These are phyloP conservation scores for Muscicapa striata DNA, from an alignment of 2,797 vertebrate genomes.

Conservation along the genomic window DNA sequence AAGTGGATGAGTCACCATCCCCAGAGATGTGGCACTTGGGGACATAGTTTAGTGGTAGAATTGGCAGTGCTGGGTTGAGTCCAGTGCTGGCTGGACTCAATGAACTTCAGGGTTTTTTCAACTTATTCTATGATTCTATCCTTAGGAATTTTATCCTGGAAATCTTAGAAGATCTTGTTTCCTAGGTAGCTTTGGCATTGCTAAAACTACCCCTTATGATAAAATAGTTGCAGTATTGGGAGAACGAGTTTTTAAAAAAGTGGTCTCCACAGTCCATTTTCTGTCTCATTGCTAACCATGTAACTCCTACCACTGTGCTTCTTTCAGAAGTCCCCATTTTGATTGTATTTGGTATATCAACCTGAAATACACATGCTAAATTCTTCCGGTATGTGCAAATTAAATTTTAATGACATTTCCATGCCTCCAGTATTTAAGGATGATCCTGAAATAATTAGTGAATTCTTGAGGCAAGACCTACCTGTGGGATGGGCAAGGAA, in stretches of 20 bases:
- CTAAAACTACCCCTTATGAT: not conserved
- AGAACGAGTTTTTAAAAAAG: not conserved
- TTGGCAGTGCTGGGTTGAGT: not conserved
- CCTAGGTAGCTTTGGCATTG: not conserved
- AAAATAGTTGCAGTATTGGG: not conserved
- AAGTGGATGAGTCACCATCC: not conserved
- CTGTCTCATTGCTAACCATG: not conserved
- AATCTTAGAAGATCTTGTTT: not conserved
- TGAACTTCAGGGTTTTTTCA: not conserved
- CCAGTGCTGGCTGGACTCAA: not conserved
- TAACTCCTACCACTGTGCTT: not conserved
- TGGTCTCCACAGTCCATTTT: not conserved
- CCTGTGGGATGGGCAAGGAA: not conserved
- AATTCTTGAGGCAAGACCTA: not conserved
- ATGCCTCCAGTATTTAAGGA: not conserved
- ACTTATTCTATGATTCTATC: not conserved
- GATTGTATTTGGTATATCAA: not conserved
- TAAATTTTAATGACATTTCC: not conserved
- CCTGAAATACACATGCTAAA: constrained; percentile 3
- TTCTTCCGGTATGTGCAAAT: not conserved
- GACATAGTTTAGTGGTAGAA: not conserved
- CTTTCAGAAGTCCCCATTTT: not conserved
- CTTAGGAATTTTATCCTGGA: not conserved
- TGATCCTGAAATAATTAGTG: not conserved
- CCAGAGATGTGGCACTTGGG: not conserved